Evolutionary conservation across 2,113 vertebrate genomes (phyloP).

Genomic region (Leptobrachium leishanense): DNA sequence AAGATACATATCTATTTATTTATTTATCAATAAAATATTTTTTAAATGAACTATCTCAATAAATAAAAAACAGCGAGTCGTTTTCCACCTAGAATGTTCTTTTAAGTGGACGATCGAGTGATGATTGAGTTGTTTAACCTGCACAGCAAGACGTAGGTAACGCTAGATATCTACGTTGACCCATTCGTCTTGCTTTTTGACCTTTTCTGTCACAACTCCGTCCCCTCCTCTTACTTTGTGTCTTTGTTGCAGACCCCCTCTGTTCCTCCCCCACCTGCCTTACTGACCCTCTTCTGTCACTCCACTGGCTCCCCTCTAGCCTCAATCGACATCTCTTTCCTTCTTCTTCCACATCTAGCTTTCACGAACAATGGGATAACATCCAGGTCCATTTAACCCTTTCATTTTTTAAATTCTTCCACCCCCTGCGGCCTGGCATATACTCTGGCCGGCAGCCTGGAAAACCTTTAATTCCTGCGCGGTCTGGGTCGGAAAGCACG

Average conservation of each 20-base stretch:
- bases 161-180: too few relatives aligned
- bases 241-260: not conserved
- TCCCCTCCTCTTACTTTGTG: not conserved
- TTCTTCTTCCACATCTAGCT: conserved; percentile 19
- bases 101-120: too few relatives aligned
- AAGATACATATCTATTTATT: too few relatives aligned
- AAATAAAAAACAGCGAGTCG: too few relatives aligned
- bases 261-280: not conserved
- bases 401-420: not conserved
- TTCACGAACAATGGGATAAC: conserved; percentile 17
- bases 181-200: too few relatives aligned
- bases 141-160: too few relatives aligned
- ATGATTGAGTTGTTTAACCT: too few relatives aligned
- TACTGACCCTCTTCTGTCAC: conserved; percentile 6
- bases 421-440: conserved; percentile 42
- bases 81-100: too few relatives aligned
- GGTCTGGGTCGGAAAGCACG: conserved; percentile 34
- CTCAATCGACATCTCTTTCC: conserved; percentile 4
- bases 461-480: conserved; percentile 31
- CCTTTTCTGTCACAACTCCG: too few relatives aligned
- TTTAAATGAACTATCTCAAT: too few relatives aligned
- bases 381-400: conserved; percentile 35
- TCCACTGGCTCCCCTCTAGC: conserved; percentile 9
- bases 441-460: conserved; percentile 36
- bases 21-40: too few relatives aligned